These are phyloP conservation scores for Machimus atricapillus DNA, from an alignment of 2,888 invertebrate species.

Conservation along the genomic window DNA sequence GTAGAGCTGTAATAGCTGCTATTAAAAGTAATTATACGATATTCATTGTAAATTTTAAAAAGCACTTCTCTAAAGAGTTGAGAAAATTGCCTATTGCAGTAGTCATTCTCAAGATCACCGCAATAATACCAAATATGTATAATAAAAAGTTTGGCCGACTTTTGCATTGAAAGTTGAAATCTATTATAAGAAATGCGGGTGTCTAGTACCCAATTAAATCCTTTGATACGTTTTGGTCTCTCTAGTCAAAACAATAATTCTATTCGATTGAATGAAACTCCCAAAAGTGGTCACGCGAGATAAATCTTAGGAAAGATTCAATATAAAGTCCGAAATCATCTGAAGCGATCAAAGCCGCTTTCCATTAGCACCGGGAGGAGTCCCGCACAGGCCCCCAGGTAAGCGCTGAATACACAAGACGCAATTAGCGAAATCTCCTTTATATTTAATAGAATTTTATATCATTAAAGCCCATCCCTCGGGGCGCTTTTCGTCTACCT, in stretches of 20 bases:
- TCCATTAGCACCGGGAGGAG: not conserved
- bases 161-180: not conserved
- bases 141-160: not conserved
- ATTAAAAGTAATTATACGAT: not conserved
- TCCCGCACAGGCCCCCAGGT: not conserved
- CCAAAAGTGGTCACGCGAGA: not conserved
- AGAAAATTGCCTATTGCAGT: not conserved
- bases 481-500: conserved; percentile 23
- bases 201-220: not conserved
- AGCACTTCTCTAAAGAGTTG: not conserved
- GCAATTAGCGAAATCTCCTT: conserved; percentile 20
- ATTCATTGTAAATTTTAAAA: not conserved
- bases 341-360: not conserved
- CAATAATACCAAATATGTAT: not conserved
- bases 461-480: conserved; percentile 8
- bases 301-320: not conserved
- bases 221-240: not conserved
- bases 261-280: not conserved
- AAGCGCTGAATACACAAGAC: not conserved
- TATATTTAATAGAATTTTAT: conserved; percentile 28
- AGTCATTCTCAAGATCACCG: not conserved
- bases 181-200: not conserved
- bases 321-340: not conserved
- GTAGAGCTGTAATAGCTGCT: not conserved
- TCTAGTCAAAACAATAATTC: not conserved